phyloP scores from a whole-genome alignment of 2,797 vertebrate species.

The Urocyon cinereoargenteus region DNA sequence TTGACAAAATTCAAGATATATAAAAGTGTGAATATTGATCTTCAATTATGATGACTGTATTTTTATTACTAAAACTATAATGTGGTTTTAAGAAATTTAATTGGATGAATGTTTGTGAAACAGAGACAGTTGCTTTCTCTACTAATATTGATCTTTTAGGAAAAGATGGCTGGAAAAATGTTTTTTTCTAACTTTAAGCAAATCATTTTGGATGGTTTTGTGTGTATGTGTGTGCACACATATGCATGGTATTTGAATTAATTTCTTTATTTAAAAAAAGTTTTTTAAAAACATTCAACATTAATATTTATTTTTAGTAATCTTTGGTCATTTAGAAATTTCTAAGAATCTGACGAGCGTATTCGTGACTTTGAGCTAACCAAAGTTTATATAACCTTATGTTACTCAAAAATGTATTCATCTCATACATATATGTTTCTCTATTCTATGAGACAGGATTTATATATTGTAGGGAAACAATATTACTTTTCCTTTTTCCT shows the following conservation, averaged over 20 bases:
- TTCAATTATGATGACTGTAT: background rate
- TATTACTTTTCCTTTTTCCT: background rate
- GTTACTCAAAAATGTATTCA: background rate
- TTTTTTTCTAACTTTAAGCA: background rate
- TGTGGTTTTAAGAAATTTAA: background rate
- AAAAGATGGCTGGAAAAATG: background rate
- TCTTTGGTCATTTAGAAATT: background rate
- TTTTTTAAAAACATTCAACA: background rate
- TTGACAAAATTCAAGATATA: conserved; percentile 42
- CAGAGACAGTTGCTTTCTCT: background rate
- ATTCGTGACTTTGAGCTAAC: background rate
- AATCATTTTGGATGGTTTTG: background rate
- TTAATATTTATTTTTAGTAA: background rate
- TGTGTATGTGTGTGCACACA: background rate
- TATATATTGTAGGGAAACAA: background rate
- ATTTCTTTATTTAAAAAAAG: background rate
- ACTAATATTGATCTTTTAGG: background rate
- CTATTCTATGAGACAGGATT: background rate
- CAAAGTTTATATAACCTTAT: background rate
- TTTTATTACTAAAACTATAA: background rate
- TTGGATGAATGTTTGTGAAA: background rate
- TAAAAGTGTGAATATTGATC: conserved; percentile 5
- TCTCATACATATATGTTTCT: background rate
- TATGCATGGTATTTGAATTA: background rate
- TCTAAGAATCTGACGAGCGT: background rate